A percentile compares a stretch with the other conserved stretches of the same genome.
Evolutionary conservation across 2,888 invertebrate species (phyloP).

Genomic region (Nephrotoma guestfalica): DNA sequence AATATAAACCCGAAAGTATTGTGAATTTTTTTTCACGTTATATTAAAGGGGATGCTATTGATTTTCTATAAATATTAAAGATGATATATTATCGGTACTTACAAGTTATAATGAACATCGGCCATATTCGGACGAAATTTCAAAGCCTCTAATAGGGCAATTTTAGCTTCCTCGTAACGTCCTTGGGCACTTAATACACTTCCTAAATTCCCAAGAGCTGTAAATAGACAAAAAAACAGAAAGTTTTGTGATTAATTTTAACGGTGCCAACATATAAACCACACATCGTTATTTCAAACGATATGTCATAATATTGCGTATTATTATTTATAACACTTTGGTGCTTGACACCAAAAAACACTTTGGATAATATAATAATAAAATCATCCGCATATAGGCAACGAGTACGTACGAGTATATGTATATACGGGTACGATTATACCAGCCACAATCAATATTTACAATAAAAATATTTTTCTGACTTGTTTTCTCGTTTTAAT

Average conservation of each 20-base stretch:
- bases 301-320: not conserved
- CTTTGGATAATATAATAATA: not conserved
- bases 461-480: not conserved
- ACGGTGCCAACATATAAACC: not conserved
- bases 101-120: slow-evolving; percentile 98
- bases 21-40: not conserved
- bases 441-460: not conserved
- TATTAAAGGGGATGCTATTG: not conserved
- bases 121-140: slow-evolving; percentile 92
- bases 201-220: slow-evolving; percentile 94
- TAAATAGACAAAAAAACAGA: slow-evolving; percentile 21
- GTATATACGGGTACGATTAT: not conserved
- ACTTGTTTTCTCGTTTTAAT: not conserved
- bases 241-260: not conserved
- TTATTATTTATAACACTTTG: not conserved
- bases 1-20: not conserved
- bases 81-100: slow-evolving; percentile 37
- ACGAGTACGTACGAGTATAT: not conserved
- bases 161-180: slow-evolving; percentile 74
- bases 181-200: slow-evolving; percentile 87
- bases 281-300: not conserved
- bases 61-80: not conserved
- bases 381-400: not conserved
- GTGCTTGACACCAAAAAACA: not conserved
- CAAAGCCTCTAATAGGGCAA: slow-evolving; percentile 81